Evolutionary conservation across 2,888 invertebrate species (phyloP).

Genomic region (Toxonevra muliebris): DNA sequence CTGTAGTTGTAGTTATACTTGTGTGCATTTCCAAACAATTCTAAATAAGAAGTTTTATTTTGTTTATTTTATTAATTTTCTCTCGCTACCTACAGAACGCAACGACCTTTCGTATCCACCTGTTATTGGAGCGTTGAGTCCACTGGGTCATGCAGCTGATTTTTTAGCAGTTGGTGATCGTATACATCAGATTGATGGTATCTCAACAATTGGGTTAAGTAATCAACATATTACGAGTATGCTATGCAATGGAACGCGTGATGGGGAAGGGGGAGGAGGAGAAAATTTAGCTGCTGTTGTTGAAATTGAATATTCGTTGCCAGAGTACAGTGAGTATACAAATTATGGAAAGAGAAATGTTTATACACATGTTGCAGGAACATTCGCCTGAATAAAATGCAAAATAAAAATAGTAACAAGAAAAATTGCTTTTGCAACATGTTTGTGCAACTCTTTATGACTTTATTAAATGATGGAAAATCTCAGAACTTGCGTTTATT

Average conservation of each 20-base stretch:
- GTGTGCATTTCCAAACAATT: slow-evolving; percentile 7
- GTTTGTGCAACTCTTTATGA: no score
- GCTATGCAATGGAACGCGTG: slow-evolving; percentile 70
- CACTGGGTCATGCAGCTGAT: slow-evolving; percentile 71
- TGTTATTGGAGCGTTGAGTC: slow-evolving; percentile 63
- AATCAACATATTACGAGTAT: slow-evolving; percentile 80
- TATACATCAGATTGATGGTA: slow-evolving; percentile 83
- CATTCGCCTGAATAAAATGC: no score
- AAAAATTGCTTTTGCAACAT: no score
- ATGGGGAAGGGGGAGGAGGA: slow-evolving; percentile 6
- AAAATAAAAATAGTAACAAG: no score
- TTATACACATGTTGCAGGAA: slow-evolving; percentile 14
- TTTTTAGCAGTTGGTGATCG: slow-evolving; percentile 81
- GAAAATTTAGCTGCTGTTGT: slow-evolving; percentile 70
- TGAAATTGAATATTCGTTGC: slow-evolving; percentile 85
- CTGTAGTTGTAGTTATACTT: slow-evolving; percentile 16
- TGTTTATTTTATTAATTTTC: no score
- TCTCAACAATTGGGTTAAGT: slow-evolving; percentile 77
- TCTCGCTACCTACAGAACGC: slow-evolving; percentile 52
- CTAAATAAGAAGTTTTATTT: no score
- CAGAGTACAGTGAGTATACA: slow-evolving; percentile 75
- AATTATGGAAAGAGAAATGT: neutral
- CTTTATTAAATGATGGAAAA: no score
- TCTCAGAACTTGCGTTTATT: no score
- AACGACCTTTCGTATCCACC: slow-evolving; percentile 65